Base-by-base conservation (phyloP, 2,888 invertebrate species). In the Agrilus mali region DNA sequence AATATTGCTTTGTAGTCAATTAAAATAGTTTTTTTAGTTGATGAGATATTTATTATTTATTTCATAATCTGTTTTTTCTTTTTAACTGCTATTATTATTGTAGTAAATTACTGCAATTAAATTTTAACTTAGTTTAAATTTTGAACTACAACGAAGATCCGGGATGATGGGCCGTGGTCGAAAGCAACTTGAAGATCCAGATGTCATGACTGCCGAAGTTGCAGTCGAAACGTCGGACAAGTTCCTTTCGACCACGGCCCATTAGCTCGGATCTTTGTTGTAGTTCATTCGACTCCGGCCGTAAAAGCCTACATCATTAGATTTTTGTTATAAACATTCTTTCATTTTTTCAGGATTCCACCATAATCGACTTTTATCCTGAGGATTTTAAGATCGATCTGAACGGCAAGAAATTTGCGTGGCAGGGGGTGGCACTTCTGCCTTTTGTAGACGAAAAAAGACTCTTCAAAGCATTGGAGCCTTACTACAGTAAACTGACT, bases 351-450 rank as follows among this genome's bases (percentile, higher is more conserved):
- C 67, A 86, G 80, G 81, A 83, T 54, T 97, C 97, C 0, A 71
- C 86, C 1, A 97, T 98, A 46, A 95, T 98, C 55, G 98, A 99
- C 68, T 97, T 99, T 71, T 99, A 99, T 70, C 98, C 98, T 0
- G 83, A 79, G 60, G 93, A 98, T 66, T 98, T 98, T 69, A 87
- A 86, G 68, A 94, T 97, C 48, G 96, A 98, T 69, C 71, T 99
- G 51, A 99, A 99, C 69, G 98, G 98, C 31, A 98, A 99, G 70
- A 97, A 95, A 68, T 97, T 88, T 70, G 97, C 97, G 39, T 99
- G 98, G 98, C 96, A 97, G 70, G 97, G 98, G 36, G 98, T 99
- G 2, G 98, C 97, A 1, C 68, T 99, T 34, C 69, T 99, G 48
- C 98, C 98, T 6, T 99, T 98, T 68, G 97, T 99, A 0, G 96